Conservation (phyloP, 1,140 invertebrate genomes). For the Ceratosolen solmsi region DNA sequence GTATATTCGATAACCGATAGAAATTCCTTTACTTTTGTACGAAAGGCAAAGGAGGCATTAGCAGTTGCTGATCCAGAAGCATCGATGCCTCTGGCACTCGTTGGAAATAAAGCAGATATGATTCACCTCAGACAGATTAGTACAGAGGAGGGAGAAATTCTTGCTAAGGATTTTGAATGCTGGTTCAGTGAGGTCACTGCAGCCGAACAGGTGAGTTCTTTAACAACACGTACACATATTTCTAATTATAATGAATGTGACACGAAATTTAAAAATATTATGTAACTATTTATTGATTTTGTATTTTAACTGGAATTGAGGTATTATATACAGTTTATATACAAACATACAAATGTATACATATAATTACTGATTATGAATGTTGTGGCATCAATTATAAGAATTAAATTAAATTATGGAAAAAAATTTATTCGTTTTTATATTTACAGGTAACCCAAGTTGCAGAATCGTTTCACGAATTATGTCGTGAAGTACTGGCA, state of each 20-base stretch:
- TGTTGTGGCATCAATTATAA: too few species aligned
- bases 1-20: conserved; percentile 95
- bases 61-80: conserved; percentile 76
- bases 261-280: background rate
- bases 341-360: background rate
- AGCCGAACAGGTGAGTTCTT: conserved; percentile 82
- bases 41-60: conserved; percentile 82
- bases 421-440: conserved; percentile 18
- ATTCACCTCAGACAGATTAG: conserved; percentile 92
- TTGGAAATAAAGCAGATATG: conserved; percentile 94
- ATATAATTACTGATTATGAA: background rate
- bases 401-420: background rate
- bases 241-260: background rate
- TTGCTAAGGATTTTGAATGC: conserved; percentile 90
- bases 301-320: background rate
- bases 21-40: conserved; percentile 88
- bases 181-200: conserved; percentile 92
- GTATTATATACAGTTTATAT: background rate
- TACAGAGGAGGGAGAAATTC: conserved; percentile 88
- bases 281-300: background rate
- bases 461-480: conserved; percentile 87
- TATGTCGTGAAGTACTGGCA: conserved; percentile 86
- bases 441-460: conserved; percentile 76
- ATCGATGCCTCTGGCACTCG: conserved; percentile 83
- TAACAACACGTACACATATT: background rate